A percentile compares a stretch with the other conserved stretches of the same genome.
Conservation (phyloP, 2,888 invertebrate genomes). For the Drosophila monieri region DNA sequence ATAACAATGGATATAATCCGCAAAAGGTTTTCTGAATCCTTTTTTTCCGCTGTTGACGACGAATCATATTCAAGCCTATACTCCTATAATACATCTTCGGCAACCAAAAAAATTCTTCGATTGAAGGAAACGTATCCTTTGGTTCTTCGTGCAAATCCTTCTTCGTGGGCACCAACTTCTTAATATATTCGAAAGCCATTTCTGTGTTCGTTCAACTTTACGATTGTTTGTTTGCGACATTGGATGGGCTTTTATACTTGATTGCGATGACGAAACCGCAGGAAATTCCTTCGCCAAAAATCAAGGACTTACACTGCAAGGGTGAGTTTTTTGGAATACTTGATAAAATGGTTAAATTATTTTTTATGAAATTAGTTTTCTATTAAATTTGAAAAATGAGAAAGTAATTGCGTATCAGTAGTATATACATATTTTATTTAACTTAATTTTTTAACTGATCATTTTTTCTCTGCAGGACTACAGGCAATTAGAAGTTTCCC, state of each 20-base stretch:
- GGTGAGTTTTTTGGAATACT: no score
- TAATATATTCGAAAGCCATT: not conserved
- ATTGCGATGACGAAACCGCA: not conserved
- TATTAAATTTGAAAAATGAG: no score
- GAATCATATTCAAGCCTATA: slow-evolving; percentile 22
- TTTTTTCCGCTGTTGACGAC: not conserved
- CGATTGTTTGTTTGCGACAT: not conserved
- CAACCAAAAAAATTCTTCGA: slow-evolving; percentile 29
- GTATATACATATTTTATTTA: no score
- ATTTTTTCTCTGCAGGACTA: no score
- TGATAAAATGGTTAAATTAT: no score
- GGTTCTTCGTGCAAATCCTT: not conserved
- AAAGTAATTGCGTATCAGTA: no score
- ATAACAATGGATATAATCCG: slow-evolving; percentile 33
- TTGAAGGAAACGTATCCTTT: not conserved
- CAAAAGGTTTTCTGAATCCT: no score
- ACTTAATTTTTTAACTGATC: no score
- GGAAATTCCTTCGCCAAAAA: no score
- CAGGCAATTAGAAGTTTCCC: not conserved
- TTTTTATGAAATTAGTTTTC: no score
- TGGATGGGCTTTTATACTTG: not conserved
- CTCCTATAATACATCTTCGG: slow-evolving; percentile 20
- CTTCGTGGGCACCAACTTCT: not conserved
- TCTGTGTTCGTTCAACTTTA: not conserved
- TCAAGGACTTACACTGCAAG: no score